Base-by-base conservation (phyloP, 30 jellyfish, hydroid and myxozoan species). In the Aurelia aurita complex sp. Pacific region DNA sequence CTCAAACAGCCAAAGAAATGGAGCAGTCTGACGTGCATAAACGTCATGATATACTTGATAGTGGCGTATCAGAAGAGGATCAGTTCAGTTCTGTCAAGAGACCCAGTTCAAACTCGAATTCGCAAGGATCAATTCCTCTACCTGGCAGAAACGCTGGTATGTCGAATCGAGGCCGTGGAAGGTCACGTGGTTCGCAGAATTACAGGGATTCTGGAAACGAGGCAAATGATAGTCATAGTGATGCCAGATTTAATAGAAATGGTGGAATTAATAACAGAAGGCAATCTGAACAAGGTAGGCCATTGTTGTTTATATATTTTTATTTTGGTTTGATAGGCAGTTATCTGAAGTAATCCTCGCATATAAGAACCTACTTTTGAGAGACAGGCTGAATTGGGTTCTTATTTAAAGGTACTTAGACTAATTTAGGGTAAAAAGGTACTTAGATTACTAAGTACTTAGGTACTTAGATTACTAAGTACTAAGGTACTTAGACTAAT, bases 51-150 rank as follows among this genome's bases (percentile, higher is more conserved):
- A 57, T 4, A 23, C 66, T 81, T 7, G 97, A 89, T 72, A 89
- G 97, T 60, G 97, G 97, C 13, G 59, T 65, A 36, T 57, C 89
- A 16, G 97, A 89, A 66, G 97, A 89, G 59, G 97, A 89, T 3
- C 38, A 64, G 34, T 89, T 64, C 80, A 89, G 97, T 52, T 76
- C 97, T 5, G 97, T 89, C 54, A 66, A 66, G 18, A 74, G 90
- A 51, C 13, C 57, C 57, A 9, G 57, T 46, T 46, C 8, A 2
- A 46, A 46, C 15, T 46, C 57, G 57, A 46, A 46, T 46, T 46
- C 57, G 14, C 78, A 64, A 34, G 85, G 52, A n/a, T 16, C 69
- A 42, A 69, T 59, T 52, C 10, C 96, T 4, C 4, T 72, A 0
- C 72, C 72, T 15, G 69, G 51, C 46, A 38, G 85, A 57, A 57